These are phyloP conservation scores for Seriola aureovittata DNA, from an alignment of 2,113 vertebrate species.

Conservation along the genomic window DNA sequence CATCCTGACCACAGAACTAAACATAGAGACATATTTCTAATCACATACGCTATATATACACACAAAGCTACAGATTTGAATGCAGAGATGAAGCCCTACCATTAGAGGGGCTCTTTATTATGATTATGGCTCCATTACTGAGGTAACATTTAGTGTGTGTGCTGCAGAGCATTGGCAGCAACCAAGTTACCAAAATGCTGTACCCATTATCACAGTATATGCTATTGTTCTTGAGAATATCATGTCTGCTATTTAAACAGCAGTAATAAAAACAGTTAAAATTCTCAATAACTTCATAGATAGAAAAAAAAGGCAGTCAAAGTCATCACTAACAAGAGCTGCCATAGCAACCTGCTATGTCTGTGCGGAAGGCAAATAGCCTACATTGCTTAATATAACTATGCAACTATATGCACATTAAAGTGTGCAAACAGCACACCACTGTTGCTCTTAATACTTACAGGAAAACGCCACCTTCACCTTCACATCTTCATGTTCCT, in stretches of 20 bases:
- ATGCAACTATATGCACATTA: background rate
- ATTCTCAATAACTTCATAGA: background rate
- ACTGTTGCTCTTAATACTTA: background rate
- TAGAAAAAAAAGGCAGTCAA: background rate
- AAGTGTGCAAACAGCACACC: background rate
- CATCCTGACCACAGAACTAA: background rate
- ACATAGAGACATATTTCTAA: background rate
- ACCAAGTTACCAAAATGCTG: background rate
- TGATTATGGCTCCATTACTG: background rate
- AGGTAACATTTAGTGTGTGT: background rate
- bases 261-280: slow-evolving; percentile 8
- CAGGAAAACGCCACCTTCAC: background rate
- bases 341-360: background rate
- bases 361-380: background rate
- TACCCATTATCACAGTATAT: background rate
- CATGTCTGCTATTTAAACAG: background rate
- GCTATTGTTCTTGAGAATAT: background rate
- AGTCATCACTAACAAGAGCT: background rate
- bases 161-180: background rate
- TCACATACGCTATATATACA: background rate
- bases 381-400: background rate
- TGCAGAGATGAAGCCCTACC: background rate
- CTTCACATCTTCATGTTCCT: background rate
- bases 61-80: background rate
- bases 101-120: background rate